These are phyloP conservation scores for Chamaea fasciata DNA, from an alignment of 2,113 vertebrate species.

Conservation along the genomic window DNA sequence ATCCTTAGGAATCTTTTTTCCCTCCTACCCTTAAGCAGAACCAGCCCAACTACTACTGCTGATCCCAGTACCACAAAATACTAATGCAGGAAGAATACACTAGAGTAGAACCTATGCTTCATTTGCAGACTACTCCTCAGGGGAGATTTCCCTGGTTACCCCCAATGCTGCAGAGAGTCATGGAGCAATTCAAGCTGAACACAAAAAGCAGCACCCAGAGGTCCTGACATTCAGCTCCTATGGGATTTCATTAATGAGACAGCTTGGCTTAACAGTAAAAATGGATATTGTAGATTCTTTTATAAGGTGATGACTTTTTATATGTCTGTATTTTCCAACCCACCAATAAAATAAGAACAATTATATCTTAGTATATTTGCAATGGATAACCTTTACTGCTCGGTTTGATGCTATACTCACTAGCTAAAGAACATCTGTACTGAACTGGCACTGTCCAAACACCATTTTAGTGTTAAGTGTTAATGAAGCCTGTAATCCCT, in stretches of 20 bases:
- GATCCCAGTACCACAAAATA: not conserved
- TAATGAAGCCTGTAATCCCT: not conserved
- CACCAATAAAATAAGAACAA: not conserved
- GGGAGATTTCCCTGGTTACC: not conserved
- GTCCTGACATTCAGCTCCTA: not conserved
- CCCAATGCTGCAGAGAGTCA: not conserved
- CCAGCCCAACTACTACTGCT: not conserved
- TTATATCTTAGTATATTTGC: not conserved
- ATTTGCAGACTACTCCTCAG: not conserved
- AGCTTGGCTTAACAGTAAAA: not conserved
- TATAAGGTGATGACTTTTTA: not conserved
- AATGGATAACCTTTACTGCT: not conserved
- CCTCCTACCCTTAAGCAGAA: not conserved
- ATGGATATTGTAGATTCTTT: not conserved
- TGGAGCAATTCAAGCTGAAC: not conserved
- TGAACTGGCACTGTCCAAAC: not conserved
- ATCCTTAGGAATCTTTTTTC: not conserved
- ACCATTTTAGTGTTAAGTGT: not conserved
- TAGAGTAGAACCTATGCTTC: rapidly evolving
- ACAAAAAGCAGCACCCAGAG: not conserved
- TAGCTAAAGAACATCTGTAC: not conserved
- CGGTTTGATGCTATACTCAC: not conserved
- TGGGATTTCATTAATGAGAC: not conserved
- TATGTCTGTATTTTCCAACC: not conserved
- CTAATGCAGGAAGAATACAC: not conserved